Evolutionary conservation across 2,888 invertebrate genomes (phyloP), one percentile per base, ranked within the genome.

Genomic region (Pheosia tremula): DNA sequence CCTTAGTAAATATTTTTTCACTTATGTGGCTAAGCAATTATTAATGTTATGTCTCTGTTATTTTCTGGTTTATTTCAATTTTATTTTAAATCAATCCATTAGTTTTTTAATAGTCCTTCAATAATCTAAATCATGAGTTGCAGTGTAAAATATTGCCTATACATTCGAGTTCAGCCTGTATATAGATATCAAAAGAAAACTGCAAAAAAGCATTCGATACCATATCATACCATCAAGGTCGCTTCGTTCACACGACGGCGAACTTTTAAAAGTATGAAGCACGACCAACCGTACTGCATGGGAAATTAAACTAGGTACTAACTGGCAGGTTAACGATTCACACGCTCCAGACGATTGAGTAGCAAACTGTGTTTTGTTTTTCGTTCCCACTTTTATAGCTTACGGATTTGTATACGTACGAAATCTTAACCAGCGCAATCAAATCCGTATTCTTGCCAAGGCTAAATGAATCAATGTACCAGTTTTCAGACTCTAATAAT

Each of bases 241-340:
- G 85, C 66, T 64, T 67, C 82, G 85, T 90, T 92, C 91, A 79
- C 91, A 92, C 91, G 91, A 80, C 75, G 38, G 39, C 39, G n/a
- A 55, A 39, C 39, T 39, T 54, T 55, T 39, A 39, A 53, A 36
- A 36, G 39, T 39, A 54, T 38, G 11, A 36, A 53, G 41, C 59
- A 59, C 62, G 62, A 60, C 66, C 69, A 69, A 72, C 71, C 65
- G 70, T 69, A 75, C 67, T 59, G 66, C 75, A 82, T 77, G 82
- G 74, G 78, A 78, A 81, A 77, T 78, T 69, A 69, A 69, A 73
- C 67, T 69, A 62, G 67, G 68, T 60, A 64, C 60, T 56, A 53
- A 37, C 37, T 53, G 10, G 55, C 61, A 71, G 59, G 59, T 62
- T 64, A 62, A 56, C 63, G 38, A 69, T 75, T 74, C 66, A 68